A percentile compares a stretch with the other conserved stretches of the same genome.
These are phyloP conservation scores for Wasmannia auropunctata DNA, from an alignment of 1,140 invertebrate genomes.

Conservation along the genomic window DNA sequence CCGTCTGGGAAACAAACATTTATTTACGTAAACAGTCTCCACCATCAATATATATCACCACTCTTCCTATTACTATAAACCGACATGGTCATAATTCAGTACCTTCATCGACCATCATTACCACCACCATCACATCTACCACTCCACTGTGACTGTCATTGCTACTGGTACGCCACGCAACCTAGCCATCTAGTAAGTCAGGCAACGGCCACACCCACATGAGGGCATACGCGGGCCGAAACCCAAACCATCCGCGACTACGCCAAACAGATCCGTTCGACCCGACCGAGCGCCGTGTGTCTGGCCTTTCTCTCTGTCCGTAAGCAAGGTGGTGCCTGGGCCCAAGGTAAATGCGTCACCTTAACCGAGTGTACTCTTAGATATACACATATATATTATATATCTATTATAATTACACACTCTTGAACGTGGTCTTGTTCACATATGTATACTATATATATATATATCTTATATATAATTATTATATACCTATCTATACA, in stretches of 20 bases:
- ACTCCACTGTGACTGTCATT: conserved; percentile 77
- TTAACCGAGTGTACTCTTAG: conserved; percentile 86
- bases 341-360: conserved; percentile 86
- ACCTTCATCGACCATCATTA: conserved; percentile 38
- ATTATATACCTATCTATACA: conserved; percentile 50
- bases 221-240: conserved; percentile 80
- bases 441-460: conserved; percentile 74
- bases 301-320: conserved; percentile 85
- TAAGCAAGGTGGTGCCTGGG: conserved; percentile 86
- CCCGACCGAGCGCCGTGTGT: conserved; percentile 83
- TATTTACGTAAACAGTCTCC: conserved; percentile 33
- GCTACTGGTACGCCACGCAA: conserved; percentile 79
- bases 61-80: conserved; percentile 36
- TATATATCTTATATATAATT: conserved; percentile 40
- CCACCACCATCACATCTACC: conserved; percentile 55
- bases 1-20: conserved; percentile 40
- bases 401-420: conserved; percentile 73
- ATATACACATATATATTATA: conserved; percentile 80
- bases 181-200: conserved; percentile 80
- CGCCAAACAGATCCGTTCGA: conserved; percentile 82
- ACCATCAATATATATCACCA: conserved; percentile 54
- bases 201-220: conserved; percentile 82
- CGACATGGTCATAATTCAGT: conserved; percentile 51
- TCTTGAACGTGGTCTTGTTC: conserved; percentile 74
- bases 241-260: conserved; percentile 82